These are phyloP conservation scores for Baccha elongata DNA, from an alignment of 2,888 invertebrate species.

Conservation along the genomic window DNA sequence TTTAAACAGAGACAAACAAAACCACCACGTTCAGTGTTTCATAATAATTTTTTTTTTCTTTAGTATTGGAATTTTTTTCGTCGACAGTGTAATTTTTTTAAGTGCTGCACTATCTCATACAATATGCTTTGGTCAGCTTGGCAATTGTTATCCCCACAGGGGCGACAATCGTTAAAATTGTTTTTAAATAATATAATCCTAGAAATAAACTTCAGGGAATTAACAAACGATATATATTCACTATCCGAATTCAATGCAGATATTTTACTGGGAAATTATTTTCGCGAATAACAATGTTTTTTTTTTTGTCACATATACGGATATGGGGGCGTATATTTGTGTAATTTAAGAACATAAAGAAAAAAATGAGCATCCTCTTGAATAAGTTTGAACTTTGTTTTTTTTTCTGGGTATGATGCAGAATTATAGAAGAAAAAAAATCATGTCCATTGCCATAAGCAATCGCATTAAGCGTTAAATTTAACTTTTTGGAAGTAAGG, in stretches of 20 bases:
- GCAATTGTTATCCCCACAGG: slow-evolving; percentile 40
- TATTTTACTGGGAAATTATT: slow-evolving; percentile 42
- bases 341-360: not conserved
- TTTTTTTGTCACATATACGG: not conserved
- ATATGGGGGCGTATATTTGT: not conserved
- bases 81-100: slow-evolving; percentile 14
- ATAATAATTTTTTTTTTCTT: not conserved
- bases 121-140: slow-evolving; percentile 29
- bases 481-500: slow-evolving; percentile 62
- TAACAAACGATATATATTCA: slow-evolving; percentile 50
- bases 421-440: not conserved
- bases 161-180: slow-evolving; percentile 57
- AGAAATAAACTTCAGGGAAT: slow-evolving; percentile 29
- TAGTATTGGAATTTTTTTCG: slow-evolving; percentile 23
- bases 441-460: slow-evolving; percentile 52
- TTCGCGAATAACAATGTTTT: not conserved
- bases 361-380: not conserved
- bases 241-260: slow-evolving; percentile 24
- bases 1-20: not conserved
- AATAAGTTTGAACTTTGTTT: slow-evolving; percentile 28
- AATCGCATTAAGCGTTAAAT: slow-evolving; percentile 63
- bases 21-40: not conserved
- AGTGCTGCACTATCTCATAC: slow-evolving; percentile 20
- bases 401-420: not conserved
- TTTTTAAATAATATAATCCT: slow-evolving; percentile 63